phyloP scores from a whole-genome alignment of 2,797 vertebrate species.

The Sebastolobus alascanus region DNA sequence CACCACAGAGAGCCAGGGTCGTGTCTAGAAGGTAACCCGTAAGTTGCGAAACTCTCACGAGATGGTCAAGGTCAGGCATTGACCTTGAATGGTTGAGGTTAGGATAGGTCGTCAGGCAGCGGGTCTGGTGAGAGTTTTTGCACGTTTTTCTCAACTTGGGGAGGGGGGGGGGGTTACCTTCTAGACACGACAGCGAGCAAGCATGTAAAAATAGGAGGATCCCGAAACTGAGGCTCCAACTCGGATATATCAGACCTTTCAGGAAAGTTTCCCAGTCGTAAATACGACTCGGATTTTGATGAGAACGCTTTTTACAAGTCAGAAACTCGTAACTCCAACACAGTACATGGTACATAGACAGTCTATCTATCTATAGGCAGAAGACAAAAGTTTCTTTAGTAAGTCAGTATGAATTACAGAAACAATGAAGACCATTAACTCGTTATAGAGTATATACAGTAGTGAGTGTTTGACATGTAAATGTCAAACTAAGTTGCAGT shows the following conservation, averaged over 20 bases:
- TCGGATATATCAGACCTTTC: background rate
- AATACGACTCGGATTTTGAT: background rate
- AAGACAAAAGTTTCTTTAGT: background rate
- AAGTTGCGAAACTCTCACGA: no score
- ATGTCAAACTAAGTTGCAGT: conserved; percentile 1
- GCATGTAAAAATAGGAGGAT: background rate
- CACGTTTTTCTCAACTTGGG: no score
- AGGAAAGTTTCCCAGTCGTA: no score
- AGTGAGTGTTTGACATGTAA: background rate
- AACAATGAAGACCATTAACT: background rate
- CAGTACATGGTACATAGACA: background rate
- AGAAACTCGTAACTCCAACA: background rate
- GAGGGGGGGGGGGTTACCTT: no score
- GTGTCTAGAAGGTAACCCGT: no score
- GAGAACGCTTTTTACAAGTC: background rate
- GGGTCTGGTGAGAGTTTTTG: no score
- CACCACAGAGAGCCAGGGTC: background rate
- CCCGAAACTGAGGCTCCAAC: background rate
- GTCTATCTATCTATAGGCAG: background rate
- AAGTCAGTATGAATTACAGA: background rate
- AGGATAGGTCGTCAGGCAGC: no score
- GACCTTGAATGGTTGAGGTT: no score
- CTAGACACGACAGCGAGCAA: no score
- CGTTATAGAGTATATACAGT: background rate
- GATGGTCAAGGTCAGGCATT: no score